Conservation (phyloP, 1,140 invertebrate genomes). For the Hylaeus volcanicus region DNA sequence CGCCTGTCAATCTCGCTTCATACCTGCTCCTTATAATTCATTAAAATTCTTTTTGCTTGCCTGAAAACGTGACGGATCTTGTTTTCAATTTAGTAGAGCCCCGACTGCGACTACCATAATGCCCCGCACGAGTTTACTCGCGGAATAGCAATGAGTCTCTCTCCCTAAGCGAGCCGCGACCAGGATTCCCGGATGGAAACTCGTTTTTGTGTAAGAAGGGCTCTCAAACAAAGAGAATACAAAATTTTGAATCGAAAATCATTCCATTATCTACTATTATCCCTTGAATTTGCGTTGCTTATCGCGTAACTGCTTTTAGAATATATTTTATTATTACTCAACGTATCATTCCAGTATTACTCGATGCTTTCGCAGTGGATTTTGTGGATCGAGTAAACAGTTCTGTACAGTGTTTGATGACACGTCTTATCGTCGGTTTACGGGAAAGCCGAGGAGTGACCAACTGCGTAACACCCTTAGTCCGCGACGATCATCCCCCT, state of each 20-base stretch:
- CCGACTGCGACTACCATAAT: conserved; percentile 74
- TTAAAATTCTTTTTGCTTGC: conserved; percentile 79
- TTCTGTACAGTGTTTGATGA: not conserved
- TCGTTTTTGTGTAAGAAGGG: conserved; percentile 13
- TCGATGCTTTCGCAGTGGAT: not conserved
- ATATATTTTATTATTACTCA: too few species aligned
- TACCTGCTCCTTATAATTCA: conserved; percentile 77
- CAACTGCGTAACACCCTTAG: conserved; percentile 55
- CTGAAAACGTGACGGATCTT: conserved; percentile 80
- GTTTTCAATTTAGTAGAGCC: conserved; percentile 80
- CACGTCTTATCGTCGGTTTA: conserved; percentile 26
- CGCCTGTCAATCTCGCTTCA: conserved; percentile 71
- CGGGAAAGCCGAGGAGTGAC: conserved; percentile 41
- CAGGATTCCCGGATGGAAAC: conserved; percentile 35
- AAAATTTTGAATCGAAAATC: not conserved
- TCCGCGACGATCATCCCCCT: conserved; percentile 71
- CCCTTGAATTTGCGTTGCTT: not conserved
- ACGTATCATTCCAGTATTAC: not conserved
- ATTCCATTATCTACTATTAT: not conserved
- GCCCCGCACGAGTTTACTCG: conserved; percentile 62
- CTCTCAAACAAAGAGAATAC: not conserved
- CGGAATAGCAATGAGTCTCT: conserved; percentile 79
- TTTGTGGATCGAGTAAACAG: not conserved
- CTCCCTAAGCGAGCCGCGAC: conserved; percentile 28
- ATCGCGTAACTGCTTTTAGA: too few species aligned